Percentiles rank a stretch among this genome's conserved stretches.
Conservation (phyloP, 2,797 vertebrate species). For the Loriculus beryllinus region DNA sequence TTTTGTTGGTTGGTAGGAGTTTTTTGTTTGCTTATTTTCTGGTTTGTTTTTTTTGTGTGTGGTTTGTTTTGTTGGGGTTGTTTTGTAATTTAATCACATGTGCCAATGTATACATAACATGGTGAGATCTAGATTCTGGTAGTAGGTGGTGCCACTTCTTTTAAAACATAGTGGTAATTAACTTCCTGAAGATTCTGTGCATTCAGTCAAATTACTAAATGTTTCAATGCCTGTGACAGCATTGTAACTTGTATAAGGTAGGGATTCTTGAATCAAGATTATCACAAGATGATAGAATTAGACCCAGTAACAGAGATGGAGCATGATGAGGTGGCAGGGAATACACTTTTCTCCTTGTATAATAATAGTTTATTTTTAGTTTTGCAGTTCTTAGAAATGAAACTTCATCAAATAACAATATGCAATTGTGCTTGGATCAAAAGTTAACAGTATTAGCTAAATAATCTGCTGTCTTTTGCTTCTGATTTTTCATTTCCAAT, state of each 20-base stretch:
- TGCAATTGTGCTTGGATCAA: background rate
- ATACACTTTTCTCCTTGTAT: background rate
- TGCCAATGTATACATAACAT: background rate
- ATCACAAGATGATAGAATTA: background rate
- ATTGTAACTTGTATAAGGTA: background rate
- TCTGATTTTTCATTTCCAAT: background rate
- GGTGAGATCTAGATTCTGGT: background rate
- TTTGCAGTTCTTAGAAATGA: background rate
- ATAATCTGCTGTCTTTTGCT: background rate
- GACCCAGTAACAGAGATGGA: background rate
- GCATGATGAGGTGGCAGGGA: background rate
- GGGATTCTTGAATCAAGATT: background rate
- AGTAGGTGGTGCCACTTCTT: background rate
- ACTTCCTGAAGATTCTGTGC: background rate
- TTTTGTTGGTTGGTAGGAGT: background rate
- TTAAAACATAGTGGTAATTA: background rate
- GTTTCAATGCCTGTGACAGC: background rate
- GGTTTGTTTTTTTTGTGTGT: background rate
- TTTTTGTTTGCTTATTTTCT: background rate
- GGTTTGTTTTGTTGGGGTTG: background rate
- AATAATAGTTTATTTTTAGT: background rate
- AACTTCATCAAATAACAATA: background rate
- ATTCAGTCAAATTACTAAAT: background rate
- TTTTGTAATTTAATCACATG: background rate
- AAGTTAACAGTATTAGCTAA: background rate